These are phyloP conservation scores for Tupaia chinensis DNA, from an alignment of 2,113 vertebrate genomes.

Conservation along the genomic window DNA sequence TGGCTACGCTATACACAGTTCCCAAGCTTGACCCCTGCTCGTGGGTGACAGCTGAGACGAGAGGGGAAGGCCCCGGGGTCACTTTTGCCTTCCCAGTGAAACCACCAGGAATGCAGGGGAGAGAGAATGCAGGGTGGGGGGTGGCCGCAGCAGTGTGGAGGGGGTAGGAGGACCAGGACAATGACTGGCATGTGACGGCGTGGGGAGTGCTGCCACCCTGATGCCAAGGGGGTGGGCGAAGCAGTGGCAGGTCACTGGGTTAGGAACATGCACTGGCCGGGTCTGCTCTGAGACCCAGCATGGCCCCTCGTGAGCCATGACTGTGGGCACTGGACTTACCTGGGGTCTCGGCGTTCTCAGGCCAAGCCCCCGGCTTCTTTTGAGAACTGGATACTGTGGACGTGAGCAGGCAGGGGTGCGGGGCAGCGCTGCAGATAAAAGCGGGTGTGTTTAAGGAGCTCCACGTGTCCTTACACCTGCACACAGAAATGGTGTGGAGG, in stretches of 20 bases:
- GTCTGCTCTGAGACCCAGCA: not conserved
- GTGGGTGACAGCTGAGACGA: not conserved
- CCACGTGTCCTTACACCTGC: not conserved
- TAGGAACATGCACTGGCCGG: not conserved
- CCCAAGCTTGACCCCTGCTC: not conserved
- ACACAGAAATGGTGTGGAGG: not conserved
- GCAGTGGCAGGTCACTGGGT: not conserved
- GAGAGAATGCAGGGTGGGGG: no score
- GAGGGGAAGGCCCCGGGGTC: no score
- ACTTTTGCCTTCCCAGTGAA: not conserved
- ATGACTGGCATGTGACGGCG: accelerated
- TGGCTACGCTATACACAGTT: not conserved
- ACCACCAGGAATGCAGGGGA: not conserved
- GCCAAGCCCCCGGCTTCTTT: not conserved
- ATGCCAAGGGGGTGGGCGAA: not conserved
- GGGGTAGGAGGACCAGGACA: no score
- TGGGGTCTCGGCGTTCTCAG: not conserved
- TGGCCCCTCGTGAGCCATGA: not conserved
- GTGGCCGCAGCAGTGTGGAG: not conserved
- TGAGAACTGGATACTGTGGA: not conserved
- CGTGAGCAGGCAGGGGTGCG: not conserved
- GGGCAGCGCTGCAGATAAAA: not conserved
- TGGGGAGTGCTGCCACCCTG: not conserved
- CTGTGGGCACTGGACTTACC: no score
- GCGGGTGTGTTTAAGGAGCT: not conserved